These are phyloP conservation scores for Clitarchus hookeri DNA, from an alignment of 2,888 invertebrate genomes.

Conservation along the genomic window DNA sequence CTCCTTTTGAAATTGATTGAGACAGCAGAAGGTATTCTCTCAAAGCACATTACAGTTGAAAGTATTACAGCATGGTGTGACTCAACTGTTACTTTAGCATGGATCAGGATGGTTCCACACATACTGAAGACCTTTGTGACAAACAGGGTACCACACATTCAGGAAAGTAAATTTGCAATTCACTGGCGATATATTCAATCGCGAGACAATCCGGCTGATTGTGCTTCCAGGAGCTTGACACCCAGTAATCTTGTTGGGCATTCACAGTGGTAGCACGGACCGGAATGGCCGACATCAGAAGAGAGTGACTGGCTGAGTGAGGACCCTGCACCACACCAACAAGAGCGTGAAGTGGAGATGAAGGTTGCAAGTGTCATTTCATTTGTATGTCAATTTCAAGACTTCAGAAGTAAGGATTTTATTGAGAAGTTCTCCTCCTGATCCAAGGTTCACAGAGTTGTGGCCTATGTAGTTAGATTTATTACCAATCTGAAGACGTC, in stretches of 20 bases:
- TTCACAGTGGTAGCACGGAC: background rate
- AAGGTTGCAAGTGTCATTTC: background rate
- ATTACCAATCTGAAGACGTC: background rate
- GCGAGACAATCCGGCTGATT: slow-evolving; percentile 47
- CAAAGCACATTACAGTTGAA: background rate
- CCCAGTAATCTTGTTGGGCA: background rate
- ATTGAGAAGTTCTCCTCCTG: background rate
- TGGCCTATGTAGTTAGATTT: background rate
- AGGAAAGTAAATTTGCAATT: background rate
- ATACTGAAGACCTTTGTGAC: background rate
- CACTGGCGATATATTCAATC: background rate
- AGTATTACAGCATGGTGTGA: background rate
- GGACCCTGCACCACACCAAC: background rate
- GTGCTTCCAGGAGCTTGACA: slow-evolving; percentile 46
- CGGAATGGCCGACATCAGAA: background rate
- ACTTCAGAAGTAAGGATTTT: background rate
- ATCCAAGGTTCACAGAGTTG: background rate
- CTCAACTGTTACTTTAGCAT: background rate
- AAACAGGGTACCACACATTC: background rate
- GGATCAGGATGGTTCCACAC: background rate
- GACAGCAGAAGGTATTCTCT: background rate
- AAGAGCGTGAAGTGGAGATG: background rate
- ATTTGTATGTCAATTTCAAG: background rate
- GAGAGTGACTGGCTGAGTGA: background rate
- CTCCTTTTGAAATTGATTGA: background rate